These are phyloP conservation scores for Pomacea canaliculata DNA, from an alignment of 2,888 invertebrate species.

Conservation along the genomic window DNA sequence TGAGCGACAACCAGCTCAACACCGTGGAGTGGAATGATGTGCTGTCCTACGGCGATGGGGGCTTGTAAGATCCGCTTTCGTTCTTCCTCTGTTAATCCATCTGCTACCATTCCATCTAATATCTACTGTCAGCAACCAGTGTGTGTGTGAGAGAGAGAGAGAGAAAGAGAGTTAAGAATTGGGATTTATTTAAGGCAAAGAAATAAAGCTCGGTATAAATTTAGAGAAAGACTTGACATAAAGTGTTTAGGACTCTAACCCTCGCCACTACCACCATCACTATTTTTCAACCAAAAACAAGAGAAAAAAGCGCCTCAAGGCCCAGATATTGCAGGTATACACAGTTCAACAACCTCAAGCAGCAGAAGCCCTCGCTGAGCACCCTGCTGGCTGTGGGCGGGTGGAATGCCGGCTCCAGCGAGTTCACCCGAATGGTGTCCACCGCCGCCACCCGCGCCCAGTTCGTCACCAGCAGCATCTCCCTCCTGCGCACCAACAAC, in stretches of 20 bases:
- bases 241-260: too few relatives aligned
- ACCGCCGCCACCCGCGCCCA: constrained; percentile 41
- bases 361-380: constrained; percentile 79
- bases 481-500: constrained; percentile 69
- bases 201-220: too few relatives aligned
- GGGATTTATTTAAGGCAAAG: too few relatives aligned
- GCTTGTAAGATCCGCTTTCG: background rate
- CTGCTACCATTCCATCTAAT: too few relatives aligned
- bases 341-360: constrained; percentile 72
- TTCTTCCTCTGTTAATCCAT: too few relatives aligned
- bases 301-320: too few relatives aligned
- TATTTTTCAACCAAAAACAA: too few relatives aligned
- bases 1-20: constrained; percentile 10
- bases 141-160: too few relatives aligned
- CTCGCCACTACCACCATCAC: too few relatives aligned
- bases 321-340: background rate
- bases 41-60: constrained; percentile 1
- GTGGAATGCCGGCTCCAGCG: constrained; percentile 89
- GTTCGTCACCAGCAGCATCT: constrained; percentile 45
- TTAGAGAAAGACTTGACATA: too few relatives aligned
- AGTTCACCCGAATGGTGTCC: constrained; percentile 58
- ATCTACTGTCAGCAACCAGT: too few relatives aligned
- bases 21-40: constrained; percentile 15
- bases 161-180: too few relatives aligned
- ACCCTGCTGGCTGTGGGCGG: constrained; percentile 89